Base-by-base conservation (phyloP, 2,888 invertebrate genomes). In the Halictus ligatus region DNA sequence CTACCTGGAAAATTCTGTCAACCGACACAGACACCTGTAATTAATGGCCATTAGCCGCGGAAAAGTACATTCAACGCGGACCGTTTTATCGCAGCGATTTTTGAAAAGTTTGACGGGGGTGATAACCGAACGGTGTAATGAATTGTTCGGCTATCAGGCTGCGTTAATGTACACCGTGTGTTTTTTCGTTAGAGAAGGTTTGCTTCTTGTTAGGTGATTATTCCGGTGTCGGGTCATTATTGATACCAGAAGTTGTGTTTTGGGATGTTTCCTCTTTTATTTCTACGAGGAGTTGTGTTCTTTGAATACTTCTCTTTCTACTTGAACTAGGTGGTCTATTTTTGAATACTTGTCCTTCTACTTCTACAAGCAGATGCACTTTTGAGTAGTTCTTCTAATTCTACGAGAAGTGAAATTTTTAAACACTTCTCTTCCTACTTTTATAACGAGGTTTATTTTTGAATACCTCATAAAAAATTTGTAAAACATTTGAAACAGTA, bases 21-120 rank as follows among this genome's bases (percentile, higher is more conserved):
- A 43, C 35, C 54, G 43, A 78, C 50, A 18, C 46, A 43, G 71
- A 78, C 58, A 43, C 35, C 13, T 29, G 71, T 85, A 76, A 85
- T 85, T 72, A 84, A 84, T 85, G 85, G 76, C 54, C 25, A 67
- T 76, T 13, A 64, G 25, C 48, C 40, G 84, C n/a, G 69, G 74
- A 73, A 35, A 43, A 72, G 75, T 46, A n/a, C 74, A 43, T 64
- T 35, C 71, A 35, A 40, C 46, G 71, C 46, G 75, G n/a, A 15
- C 21, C 64, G 74, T 5, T 76, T 78, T 79, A 72, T 84, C 84
- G 64, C 25, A 0, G 0, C 1, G n/a, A 25, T 25, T 35, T 75
- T 78, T 75, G 12, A 25, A 58, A 29, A 18, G 78, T 78, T 84
- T 60, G 78, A 43, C 71, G 46, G 29, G 6, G 29, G 29, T 29